phyloP scores from a whole-genome alignment of 92 coral and sea anemone genomes.

The Palythoa grandiflora region DNA sequence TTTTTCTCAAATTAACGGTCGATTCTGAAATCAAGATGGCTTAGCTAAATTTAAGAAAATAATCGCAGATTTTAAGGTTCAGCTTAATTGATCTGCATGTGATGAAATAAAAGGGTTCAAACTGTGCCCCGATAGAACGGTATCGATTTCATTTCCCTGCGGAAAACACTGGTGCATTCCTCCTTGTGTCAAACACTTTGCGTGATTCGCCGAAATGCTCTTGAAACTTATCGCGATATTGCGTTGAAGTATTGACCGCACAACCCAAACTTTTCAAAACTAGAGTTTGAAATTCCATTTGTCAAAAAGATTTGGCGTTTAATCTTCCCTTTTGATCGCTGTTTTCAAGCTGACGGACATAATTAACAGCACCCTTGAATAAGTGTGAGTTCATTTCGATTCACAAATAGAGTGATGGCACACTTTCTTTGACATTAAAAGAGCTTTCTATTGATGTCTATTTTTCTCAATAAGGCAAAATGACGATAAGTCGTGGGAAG shows the following conservation, averaged over 20 bases:
- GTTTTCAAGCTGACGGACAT: conserved; percentile 4
- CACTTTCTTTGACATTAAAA: conserved; percentile 45
- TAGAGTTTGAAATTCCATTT: conserved; percentile 41
- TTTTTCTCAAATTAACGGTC: background rate
- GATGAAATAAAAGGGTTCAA: conserved; percentile 33
- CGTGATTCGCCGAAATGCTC: conserved; percentile 30
- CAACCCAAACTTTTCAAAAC: conserved; percentile 4
- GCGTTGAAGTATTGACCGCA: conserved; percentile 32
- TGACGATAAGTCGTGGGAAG: conserved; percentile 41
- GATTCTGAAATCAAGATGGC: conserved; percentile 13
- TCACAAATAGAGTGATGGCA: conserved; percentile 42
- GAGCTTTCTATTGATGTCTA: conserved; percentile 37
- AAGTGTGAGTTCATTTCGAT: conserved; percentile 34
- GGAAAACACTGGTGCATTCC: conserved; percentile 38
- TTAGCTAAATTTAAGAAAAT: conserved; percentile 31
- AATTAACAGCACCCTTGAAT: conserved; percentile 42
- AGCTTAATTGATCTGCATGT: conserved; percentile 33
- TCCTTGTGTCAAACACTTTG: conserved; percentile 29
- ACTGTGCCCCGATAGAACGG: conserved; percentile 15
- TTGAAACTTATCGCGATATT: conserved; percentile 7
- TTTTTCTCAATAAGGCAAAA: conserved; percentile 33
- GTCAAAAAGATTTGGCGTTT: conserved; percentile 5
- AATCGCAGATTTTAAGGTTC: conserved; percentile 44
- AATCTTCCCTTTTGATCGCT: background rate
- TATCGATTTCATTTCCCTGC: conserved; percentile 36